Conservation (phyloP, 2,797 vertebrate genomes). For the Pachyuromys duprasi region DNA sequence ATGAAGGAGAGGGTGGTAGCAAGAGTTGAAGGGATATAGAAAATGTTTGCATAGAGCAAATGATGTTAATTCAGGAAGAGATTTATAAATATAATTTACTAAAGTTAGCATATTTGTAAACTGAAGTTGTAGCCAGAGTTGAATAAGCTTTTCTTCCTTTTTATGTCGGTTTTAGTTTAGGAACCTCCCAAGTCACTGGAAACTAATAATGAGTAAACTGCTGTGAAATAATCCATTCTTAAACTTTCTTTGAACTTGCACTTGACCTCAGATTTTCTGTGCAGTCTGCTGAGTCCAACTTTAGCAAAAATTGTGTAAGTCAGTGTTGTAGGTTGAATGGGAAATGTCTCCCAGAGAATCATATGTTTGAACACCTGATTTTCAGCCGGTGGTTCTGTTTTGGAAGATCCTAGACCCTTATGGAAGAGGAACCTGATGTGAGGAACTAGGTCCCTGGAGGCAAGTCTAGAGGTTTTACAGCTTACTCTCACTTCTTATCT, state of each 20-base stretch:
- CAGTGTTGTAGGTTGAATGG: not conserved
- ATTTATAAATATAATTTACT: not conserved
- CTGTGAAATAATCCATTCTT: not conserved
- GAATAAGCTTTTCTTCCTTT: not conserved
- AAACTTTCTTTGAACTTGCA: not conserved
- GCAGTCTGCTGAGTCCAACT: not conserved
- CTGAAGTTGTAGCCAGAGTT: not conserved
- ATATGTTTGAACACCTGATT: not conserved
- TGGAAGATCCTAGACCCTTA: not conserved
- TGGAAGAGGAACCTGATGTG: not conserved
- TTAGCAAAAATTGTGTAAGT: not conserved
- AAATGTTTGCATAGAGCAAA: not conserved
- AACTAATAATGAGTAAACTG: not conserved
- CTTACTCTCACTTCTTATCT: not conserved
- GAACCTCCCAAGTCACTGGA: not conserved
- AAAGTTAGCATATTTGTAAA: conserved; percentile 42
- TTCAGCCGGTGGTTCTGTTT: not conserved
- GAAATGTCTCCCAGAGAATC: not conserved
- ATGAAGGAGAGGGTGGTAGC: not conserved
- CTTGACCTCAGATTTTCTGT: not conserved
- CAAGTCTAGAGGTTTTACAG: not conserved
- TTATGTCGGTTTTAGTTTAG: conserved; percentile 31
- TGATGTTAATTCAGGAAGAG: not conserved
- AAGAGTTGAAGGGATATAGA: not conserved
- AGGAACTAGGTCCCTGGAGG: not conserved